Evolutionary conservation across 2,113 vertebrate genomes (phyloP), one percentile per base, ranked within the genome.

Genomic region (Sinocyclocheilus rhinocerous): DNA sequence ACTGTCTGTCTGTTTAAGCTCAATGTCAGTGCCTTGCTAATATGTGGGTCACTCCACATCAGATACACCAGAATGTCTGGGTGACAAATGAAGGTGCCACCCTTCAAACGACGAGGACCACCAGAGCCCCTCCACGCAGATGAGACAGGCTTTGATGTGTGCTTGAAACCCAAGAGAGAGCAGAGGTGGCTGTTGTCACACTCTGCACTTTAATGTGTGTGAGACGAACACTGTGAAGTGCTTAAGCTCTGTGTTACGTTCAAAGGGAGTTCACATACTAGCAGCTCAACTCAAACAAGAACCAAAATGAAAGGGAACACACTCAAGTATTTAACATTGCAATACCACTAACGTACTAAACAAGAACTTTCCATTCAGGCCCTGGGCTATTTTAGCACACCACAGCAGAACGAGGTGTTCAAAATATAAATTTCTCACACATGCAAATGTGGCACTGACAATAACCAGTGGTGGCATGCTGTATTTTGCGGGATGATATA

Each of bases 81-180:
- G 55, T 63, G 55, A 63, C 77, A 63, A 36, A 42, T n/a, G 22
- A 24, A 3, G 20, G 33, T 26, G 33, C 36, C 78, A 63, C 36
- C 78, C 78, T 26, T 81, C 78, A 63, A 81, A 45, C 15, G 59
- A 65, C 16, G 4, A 81, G n/a, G 57, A 45, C 36, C 75, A 52
- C 45, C 45, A 55, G 75, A 76, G 12, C 24, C 36, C 57, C 57
- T 80, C 78, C 55, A 63, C 4, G 13, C 22, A 65, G n/a, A 65
- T 81, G 78, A 45, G 33, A 80, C 77, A 42, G 36, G 36, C 78
- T 81, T 65, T 81, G 78, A 81, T 81, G n/a, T 65, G 8, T 0
- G 22, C 39, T 65, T 81, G 36, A 59, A 79, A 57, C 18, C 15
- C 8, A 55, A 78, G 76, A 55, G 76, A 55, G 15, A 55, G 76